Evolutionary conservation across 2,888 invertebrate genomes (phyloP), one percentile per base, ranked within the genome.

Genomic region (Latrodectus hesperus): DNA sequence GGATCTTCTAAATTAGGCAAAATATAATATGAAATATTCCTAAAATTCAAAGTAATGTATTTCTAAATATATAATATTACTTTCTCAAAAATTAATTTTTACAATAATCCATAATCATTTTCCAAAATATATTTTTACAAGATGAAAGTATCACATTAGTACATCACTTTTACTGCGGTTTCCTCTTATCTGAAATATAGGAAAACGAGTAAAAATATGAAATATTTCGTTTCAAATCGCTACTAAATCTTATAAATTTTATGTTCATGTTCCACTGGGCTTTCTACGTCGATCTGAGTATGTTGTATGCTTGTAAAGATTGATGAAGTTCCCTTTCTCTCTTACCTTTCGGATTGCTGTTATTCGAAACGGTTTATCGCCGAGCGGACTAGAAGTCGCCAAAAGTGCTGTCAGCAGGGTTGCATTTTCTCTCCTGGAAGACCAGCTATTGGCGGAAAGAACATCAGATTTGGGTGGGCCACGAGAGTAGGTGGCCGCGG

Each of bases 381-480:
- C 75, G 38, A 75, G 55, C 53, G 55, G 51, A 51, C 38, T 68
- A 60, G 51, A 74, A 60, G 22, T 71, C 77, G 84, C 84, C 77
- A 77, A 65, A 64, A 55, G 16, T 60, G 82, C n/a, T 22, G 68
- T 26, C 38, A 26, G 9, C 26, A 65, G 84, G 84, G 78, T 73
- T 84, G 84, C 84, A 51, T 55, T 67, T 38, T 5, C 70, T 22
- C 17, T 60, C 17, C 14, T 84, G 53, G 72, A 77, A 77, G 77
- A 71, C 72, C 65, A 78, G 80, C 80, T 75, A 81, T 86, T 86
- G 80, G 86, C 75, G 80, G 86, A 71, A 73, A 80, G 76, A 72
- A 70, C 86, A 64, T 76, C 81, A 86, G 86, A 86, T 81, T 86
- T 76, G 76, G 81, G 86, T 80, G 71, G 86, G 86, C 65, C 86